These are phyloP conservation scores for Macrosteles quadrilineatus DNA, from an alignment of 1,140 invertebrate genomes.

Conservation along the genomic window DNA sequence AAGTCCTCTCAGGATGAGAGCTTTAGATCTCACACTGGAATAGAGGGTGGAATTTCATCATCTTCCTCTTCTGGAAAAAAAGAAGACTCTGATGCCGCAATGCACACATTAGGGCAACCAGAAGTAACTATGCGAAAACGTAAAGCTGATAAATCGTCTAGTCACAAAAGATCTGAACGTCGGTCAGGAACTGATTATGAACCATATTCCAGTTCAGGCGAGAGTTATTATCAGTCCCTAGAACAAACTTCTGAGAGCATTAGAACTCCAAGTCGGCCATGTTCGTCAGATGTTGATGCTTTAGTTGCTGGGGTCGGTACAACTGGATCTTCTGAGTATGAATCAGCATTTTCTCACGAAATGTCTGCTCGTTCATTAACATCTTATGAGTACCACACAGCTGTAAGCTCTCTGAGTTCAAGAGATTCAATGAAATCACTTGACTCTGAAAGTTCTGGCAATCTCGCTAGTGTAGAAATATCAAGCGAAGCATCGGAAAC, in stretches of 20 bases:
- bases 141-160: constrained; percentile 42
- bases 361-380: constrained; percentile 66
- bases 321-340: constrained; percentile 77
- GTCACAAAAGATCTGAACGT: constrained; percentile 51
- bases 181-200: constrained; percentile 69
- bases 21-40: constrained; percentile 46
- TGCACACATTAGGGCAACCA: constrained; percentile 37
- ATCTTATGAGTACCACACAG: constrained; percentile 84
- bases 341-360: constrained; percentile 80
- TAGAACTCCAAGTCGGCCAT: constrained; percentile 70
- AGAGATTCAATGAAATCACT: constrained; percentile 86
- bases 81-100: constrained; percentile 41
- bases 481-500: constrained; percentile 89
- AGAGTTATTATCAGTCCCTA: constrained; percentile 87
- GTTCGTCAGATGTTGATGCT: constrained; percentile 85
- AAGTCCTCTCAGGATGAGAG: constrained; percentile 46
- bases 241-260: constrained; percentile 68
- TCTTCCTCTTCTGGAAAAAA: constrained; percentile 47
- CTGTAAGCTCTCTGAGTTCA: constrained; percentile 78
- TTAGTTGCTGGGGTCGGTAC: constrained; percentile 57
- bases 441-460: constrained; percentile 84
- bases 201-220: constrained; percentile 82
- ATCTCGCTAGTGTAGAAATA: constrained; percentile 80
- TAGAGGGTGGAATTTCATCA: constrained; percentile 44
- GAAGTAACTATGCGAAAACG: constrained; percentile 48